Evolutionary conservation across 1,140 invertebrate species (phyloP).

Genomic region (Eueides isabella): DNA sequence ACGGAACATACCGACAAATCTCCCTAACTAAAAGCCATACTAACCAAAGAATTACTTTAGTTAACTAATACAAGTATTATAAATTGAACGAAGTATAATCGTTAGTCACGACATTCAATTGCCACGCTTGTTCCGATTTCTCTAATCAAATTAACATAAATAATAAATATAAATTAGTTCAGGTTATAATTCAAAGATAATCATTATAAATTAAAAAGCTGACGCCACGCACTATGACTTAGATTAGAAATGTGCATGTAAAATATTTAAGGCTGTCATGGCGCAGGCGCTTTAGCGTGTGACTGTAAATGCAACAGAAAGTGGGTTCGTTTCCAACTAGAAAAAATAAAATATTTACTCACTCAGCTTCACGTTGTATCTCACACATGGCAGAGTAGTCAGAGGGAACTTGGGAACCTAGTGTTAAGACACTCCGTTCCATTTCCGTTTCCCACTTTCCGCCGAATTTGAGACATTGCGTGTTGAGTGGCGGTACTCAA

Average conservation of each 20-base stretch:
- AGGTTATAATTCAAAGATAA: slow-evolving; percentile 1
- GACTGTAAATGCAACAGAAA: no score
- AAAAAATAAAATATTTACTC: no score
- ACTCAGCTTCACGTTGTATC: no score
- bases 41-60: background rate
- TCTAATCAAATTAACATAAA: slow-evolving; percentile 7
- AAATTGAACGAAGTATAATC: background rate
- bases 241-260: background rate
- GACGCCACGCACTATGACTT: background rate
- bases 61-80: background rate
- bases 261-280: background rate
- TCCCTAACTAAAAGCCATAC: background rate
- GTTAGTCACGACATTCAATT: slow-evolving; percentile 14
- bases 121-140: slow-evolving; percentile 11
- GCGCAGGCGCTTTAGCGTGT: no score
- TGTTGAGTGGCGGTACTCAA: no score
- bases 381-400: no score
- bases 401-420: no score
- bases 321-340: no score
- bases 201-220: slow-evolving; percentile 9
- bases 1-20: background rate
- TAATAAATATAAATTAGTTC: slow-evolving; percentile 11
- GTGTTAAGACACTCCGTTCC: no score
- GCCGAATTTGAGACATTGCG: no score
- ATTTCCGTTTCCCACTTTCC: no score